Base-by-base conservation (phyloP, 23 tunicate genomes). In the Oikopleura dioica region DNA sequence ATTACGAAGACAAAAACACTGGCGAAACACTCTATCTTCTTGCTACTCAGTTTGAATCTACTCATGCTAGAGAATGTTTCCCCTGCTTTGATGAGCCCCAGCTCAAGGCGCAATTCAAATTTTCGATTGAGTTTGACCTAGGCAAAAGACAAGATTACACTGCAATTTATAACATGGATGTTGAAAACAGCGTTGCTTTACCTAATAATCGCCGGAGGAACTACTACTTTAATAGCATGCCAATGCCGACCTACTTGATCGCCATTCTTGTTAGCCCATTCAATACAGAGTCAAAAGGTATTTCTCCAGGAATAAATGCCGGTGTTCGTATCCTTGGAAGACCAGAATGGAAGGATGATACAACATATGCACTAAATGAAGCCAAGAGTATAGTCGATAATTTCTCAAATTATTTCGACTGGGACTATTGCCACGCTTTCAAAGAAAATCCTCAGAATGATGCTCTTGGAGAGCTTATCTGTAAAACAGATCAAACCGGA, bases 161-260 rank as follows among this genome's bases (percentile, higher is more conserved):
- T 2, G 94, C 88, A 0, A 79, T 91, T 26, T 85, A 84, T 26
- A 91, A 91, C 78, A 91, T 85, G 16, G 55, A 44, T 21, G 21
- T 69, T 4, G 97, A 91, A 75, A 68, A 37, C 35, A 44, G 16
- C 9, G n/a, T n/a, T n/a, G n/a, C n/a, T n/a, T n/a, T n/a, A n/a
- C n/a, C n/a, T n/a, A n/a, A n/a, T n/a, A n/a, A n/a, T n/a, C n/a
- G n/a, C n/a, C n/a, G n/a, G n/a, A n/a, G n/a, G n/a, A 59, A 81
- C 37, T 81, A 82, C 36, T 91, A 85, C 72, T 89, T 87, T 5
- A 80, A 76, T 35, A 85, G 92, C 32, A 86, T 86, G 1, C 80
- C 81, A 72, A 91, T 91, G 97, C 85, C 97, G 1, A 91, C 97
- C 12, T 91, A 91, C 81, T 75, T 91, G 35, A 87, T 91, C 1